Base-by-base conservation (phyloP, 2,113 vertebrate genomes). In the Pygathrix nemaeus region DNA sequence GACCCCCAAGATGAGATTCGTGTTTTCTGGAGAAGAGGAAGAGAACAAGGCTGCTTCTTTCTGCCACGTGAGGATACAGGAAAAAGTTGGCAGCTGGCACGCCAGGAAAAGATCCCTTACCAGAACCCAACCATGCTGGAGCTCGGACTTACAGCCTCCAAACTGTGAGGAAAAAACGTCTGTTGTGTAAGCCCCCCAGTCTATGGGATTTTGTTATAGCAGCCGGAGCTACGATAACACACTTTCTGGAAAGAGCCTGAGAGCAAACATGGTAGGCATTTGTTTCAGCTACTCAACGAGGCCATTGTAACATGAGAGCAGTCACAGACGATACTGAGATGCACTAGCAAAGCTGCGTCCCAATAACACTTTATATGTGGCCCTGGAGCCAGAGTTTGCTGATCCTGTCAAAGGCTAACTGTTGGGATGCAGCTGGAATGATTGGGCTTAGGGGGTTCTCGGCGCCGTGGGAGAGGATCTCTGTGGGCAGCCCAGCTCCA, bases 251-350 rank as follows among this genome's bases (percentile, higher is more conserved):
- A 18, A 76, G 78, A 72, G 40, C 38, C 64, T 9, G 30, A 4
- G 1, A 35, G 61, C 16, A 50, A 55, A 35, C 20, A 23, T 18
- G 2, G 11, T 17, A 30, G 72, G 73, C 10, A 1, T 25, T 2
- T 32, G 61, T 64, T 64, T 64, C 61, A 32, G 61, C 61, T 0
- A 5, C 32, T 23, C 45, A 2, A 8, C 25, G 4, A 25, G 8
- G 61, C 32, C 3, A 10, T 1, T 0, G 1, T 2, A 35, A 35
- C 8, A 0, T 5, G 1, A n/a, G 13, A 40, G 38, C 66, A 1
- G 57, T 40, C 59, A 2, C 0, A 2, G 55, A 14, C 30, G 0
- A 1, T 2, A 12, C 1, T 13, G 11, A 21, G 8, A 1, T 3
- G n/a, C 72, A 25, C 10, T 0, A 32, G 38, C n/a, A 4, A 10